These are phyloP conservation scores for Crossaster papposus DNA, from an alignment of 53 echinoderm and acorn worm species.

Conservation along the genomic window DNA sequence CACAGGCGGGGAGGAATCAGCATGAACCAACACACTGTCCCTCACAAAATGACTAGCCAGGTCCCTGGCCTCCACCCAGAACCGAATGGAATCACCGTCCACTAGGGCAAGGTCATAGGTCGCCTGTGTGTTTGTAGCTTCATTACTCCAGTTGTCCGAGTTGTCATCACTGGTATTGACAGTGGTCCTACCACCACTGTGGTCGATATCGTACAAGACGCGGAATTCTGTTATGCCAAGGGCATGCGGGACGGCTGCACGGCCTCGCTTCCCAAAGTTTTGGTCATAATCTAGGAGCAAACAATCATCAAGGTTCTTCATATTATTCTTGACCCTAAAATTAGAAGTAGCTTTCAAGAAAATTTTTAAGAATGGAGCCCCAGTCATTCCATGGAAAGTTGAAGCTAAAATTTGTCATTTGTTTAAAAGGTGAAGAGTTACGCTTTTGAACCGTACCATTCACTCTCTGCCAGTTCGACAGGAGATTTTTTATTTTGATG, in stretches of 20 bases:
- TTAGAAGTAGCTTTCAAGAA: too few relatives aligned
- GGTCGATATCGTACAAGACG: constrained; percentile 38
- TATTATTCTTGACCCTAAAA: too few relatives aligned
- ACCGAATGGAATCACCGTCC: constrained; percentile 65
- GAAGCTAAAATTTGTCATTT: too few relatives aligned
- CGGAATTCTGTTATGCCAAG: constrained; percentile 50
- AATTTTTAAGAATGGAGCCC: too few relatives aligned
- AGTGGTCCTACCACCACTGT: constrained; percentile 37
- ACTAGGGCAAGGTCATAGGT: constrained; percentile 40
- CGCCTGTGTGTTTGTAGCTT: neutral
- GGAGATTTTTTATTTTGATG: too few relatives aligned
- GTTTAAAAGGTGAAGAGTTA: too few relatives aligned
- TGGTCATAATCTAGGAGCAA: constrained; percentile 56
- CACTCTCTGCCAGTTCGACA: too few relatives aligned
- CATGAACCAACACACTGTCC: constrained; percentile 55
- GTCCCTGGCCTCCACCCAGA: constrained; percentile 65
- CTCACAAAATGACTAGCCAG: constrained; percentile 22
- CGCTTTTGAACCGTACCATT: too few relatives aligned
- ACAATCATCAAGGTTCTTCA: neutral
- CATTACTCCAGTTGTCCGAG: constrained; percentile 42
- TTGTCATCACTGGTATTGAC: neutral
- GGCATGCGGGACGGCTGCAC: constrained; percentile 51
- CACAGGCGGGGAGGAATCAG: constrained; percentile 47
- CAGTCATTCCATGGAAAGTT: too few relatives aligned
- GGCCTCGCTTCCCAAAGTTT: constrained; percentile 28